These are phyloP conservation scores for Petrocephalus sullivani DNA, from an alignment of 2,797 vertebrate genomes.

Conservation along the genomic window DNA sequence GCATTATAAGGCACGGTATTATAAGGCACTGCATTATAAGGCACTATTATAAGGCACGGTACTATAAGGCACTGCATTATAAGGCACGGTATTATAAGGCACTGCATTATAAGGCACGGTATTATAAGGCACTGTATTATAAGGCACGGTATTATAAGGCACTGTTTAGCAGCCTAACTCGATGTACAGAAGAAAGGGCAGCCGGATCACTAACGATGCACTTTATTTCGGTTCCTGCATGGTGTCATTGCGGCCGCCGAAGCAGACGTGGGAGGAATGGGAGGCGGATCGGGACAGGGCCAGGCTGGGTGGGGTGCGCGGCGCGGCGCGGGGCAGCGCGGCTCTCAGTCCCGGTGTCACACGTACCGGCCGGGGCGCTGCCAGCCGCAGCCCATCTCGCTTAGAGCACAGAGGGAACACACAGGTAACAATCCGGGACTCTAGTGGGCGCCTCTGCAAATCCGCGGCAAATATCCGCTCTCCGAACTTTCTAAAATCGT, in stretches of 20 bases:
- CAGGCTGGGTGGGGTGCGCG: not conserved
- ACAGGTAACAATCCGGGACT: not conserved
- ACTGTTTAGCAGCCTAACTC: not conserved
- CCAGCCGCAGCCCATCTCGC: not conserved
- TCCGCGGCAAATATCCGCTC: not conserved
- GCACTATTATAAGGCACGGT: too few species aligned
- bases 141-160: not conserved
- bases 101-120: not conserved
- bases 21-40: too few species aligned
- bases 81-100: too few species aligned
- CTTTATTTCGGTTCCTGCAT: not conserved
- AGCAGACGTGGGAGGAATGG: not conserved
- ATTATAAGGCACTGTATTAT: not conserved
- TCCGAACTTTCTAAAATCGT: not conserved
- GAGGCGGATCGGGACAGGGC: not conserved
- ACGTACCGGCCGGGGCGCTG: too few species aligned
- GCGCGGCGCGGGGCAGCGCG: too few species aligned
- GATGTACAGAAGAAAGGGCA: not conserved
- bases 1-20: too few species aligned
- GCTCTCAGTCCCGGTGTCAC: not conserved
- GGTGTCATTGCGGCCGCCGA: not conserved
- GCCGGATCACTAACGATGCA: not conserved
- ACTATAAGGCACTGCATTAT: too few species aligned
- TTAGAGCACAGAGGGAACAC: not conserved
- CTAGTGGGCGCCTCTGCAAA: not conserved